Evolutionary conservation across 2,113 vertebrate genomes (phyloP), one percentile per base, ranked within the genome.

Genomic region (Charadrius vociferus): DNA sequence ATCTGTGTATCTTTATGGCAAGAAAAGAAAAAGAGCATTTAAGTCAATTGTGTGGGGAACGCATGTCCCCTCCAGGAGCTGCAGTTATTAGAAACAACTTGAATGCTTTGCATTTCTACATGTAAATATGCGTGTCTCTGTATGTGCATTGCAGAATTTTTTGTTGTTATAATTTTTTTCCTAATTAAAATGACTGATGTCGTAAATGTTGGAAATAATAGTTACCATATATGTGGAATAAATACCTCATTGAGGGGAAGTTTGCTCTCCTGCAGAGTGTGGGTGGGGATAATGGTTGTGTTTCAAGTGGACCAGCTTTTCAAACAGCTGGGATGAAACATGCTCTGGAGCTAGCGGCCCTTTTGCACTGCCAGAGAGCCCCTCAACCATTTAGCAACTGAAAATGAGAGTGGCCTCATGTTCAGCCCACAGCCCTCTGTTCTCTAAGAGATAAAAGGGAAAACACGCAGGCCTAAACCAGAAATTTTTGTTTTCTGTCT

Each of bases 1-100:
- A 97, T 97, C 94, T 98, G 90, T 97, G 95, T 95, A 56, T 96
- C 98, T 97, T 98, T 95, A 94, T 94, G 94, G 50, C 86, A 61
- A 71, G 89, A 68, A 80, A 67, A 75, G 43, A 81, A 63, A 82
- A 91, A 93, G 88, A 90, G 41, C 52, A 41, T 96, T 92, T 92
- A 88, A 96, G 92, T 90, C 61, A 84, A 32, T 97, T 97, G 94
- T 96, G 37, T 93, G 88, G 90, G 94, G 94, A 96, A 61, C 5
- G 7, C 49, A 36, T 86, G 52, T 93, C 90, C 39, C 73, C 86
- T 96, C 94, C 95, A 92, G 91, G 96, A 97, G 90, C 49, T 94
- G 67, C 88, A 86, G 23, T 96, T 96, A 93, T 59, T 81, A 86
- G 95, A 86, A 97, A 92, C 71, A 95, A 90, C 78, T 80, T 70